phyloP scores from a whole-genome alignment of 2,113 vertebrate species.

The Osmerus mordax region DNA sequence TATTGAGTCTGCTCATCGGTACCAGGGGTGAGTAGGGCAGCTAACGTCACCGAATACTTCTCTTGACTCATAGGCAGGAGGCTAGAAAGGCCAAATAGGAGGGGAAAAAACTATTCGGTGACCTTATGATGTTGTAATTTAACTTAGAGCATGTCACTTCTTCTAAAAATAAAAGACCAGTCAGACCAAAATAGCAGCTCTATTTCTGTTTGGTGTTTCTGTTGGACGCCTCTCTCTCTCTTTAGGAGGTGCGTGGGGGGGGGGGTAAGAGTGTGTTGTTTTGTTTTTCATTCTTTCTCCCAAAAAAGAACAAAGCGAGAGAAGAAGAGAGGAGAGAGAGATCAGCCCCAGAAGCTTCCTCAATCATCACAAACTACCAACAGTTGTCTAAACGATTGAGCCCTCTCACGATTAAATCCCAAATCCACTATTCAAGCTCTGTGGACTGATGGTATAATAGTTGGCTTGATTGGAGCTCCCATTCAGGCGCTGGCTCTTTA shows the following conservation, averaged over 20 bases:
- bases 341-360: constrained; percentile 29
- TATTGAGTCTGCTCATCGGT: constrained; percentile 54
- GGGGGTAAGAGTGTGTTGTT: constrained; percentile 34
- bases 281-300: constrained; percentile 37
- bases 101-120: constrained; percentile 42
- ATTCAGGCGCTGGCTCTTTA: too few species aligned
- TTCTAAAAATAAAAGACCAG: constrained; percentile 66
- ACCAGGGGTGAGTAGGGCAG: constrained; percentile 30
- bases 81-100: constrained; percentile 26
- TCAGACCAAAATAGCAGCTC: constrained; percentile 72
- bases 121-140: constrained; percentile 71
- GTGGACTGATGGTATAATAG: neutral
- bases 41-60: constrained; percentile 71
- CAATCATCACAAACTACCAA: constrained; percentile 35
- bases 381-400: constrained; percentile 40
- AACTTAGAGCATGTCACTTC: constrained; percentile 60
- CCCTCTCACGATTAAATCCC: neutral
- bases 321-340: neutral
- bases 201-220: constrained; percentile 74
- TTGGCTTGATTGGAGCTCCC: too few species aligned
- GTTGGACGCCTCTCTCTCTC: constrained; percentile 60
- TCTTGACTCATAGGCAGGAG: constrained; percentile 62
- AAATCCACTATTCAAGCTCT: too few species aligned
- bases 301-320: constrained; percentile 28
- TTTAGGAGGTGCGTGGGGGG: constrained; percentile 44